A percentile compares a stretch with the other conserved stretches of the same genome.
phyloP scores from a whole-genome alignment of 53 echinoderm and acorn worm genomes.

The Antedon mediterranea region DNA sequence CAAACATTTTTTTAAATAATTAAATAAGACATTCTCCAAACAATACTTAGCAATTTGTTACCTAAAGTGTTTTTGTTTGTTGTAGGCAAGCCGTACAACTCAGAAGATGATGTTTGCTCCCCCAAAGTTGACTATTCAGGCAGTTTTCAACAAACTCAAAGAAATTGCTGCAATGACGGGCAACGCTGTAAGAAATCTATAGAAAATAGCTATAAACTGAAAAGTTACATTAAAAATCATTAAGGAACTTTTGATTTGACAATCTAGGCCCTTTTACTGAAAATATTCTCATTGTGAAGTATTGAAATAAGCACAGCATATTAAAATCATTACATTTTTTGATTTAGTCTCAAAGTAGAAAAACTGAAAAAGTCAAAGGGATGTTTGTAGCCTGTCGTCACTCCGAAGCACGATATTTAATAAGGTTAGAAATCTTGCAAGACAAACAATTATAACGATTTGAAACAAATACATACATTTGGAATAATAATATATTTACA shows the following conservation, averaged over 20 bases:
- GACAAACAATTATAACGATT: too few relatives aligned
- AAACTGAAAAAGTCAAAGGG: slow-evolving; percentile 76
- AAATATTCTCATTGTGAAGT: too few relatives aligned
- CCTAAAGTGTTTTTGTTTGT: slow-evolving; percentile 1
- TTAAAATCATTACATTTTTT: background rate
- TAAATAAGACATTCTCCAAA: background rate
- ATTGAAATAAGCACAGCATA: too few relatives aligned
- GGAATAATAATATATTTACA: too few relatives aligned
- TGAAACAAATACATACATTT: too few relatives aligned
- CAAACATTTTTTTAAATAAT: background rate
- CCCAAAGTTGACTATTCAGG: slow-evolving; percentile 60
- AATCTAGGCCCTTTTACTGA: too few relatives aligned
- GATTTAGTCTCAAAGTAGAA: slow-evolving; percentile 58
- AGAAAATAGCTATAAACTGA: too few relatives aligned
- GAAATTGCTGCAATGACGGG: slow-evolving; percentile 88
- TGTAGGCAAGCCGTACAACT: slow-evolving; percentile 68
- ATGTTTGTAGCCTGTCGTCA: slow-evolving; percentile 76
- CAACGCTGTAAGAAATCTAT: slow-evolving; percentile 47
- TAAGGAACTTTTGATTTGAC: too few relatives aligned
- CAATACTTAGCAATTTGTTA: too few relatives aligned
- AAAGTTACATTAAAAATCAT: too few relatives aligned
- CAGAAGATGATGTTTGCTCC: slow-evolving; percentile 95
- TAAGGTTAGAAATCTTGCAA: slow-evolving; percentile 31
- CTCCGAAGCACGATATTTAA: slow-evolving; percentile 74
- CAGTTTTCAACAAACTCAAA: slow-evolving; percentile 59